Evolutionary conservation across 2,113 vertebrate species (phyloP).

Genomic region (Scortum barcoo): DNA sequence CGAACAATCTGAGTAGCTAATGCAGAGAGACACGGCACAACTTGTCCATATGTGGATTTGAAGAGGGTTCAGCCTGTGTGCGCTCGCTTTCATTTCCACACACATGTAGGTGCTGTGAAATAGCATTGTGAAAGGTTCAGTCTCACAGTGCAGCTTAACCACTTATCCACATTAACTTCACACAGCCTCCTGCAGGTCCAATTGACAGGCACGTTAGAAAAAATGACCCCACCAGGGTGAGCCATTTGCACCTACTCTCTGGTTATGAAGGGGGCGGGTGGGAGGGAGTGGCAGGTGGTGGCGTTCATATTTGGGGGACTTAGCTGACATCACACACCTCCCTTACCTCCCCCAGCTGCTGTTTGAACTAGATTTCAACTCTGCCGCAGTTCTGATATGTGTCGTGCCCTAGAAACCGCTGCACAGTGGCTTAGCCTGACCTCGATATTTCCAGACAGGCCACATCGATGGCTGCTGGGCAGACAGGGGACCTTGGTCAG

Average conservation of each 20-base stretch:
- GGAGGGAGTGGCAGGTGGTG: not conserved
- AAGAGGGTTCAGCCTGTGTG: slow-evolving; percentile 21
- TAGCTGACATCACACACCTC: slow-evolving; percentile 37
- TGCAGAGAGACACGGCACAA: slow-evolving; percentile 32
- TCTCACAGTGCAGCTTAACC: slow-evolving; percentile 42
- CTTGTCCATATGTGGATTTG: slow-evolving; percentile 35
- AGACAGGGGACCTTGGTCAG: slow-evolving; percentile 48
- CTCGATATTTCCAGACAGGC: slow-evolving; percentile 80
- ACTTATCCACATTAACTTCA: slow-evolving; percentile 41
- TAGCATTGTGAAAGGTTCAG: slow-evolving; percentile 35
- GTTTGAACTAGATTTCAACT: slow-evolving; percentile 75
- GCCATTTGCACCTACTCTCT: slow-evolving; percentile 8
- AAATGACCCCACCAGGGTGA: slow-evolving; percentile 25
- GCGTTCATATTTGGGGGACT: slow-evolving; percentile 37
- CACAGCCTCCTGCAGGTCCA: slow-evolving; percentile 7
- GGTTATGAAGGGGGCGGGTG: slow-evolving; percentile 6
- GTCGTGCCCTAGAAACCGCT: slow-evolving; percentile 73
- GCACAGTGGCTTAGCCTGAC: slow-evolving; percentile 70
- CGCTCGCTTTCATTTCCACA: slow-evolving; percentile 30
- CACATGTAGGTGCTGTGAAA: slow-evolving; percentile 49
- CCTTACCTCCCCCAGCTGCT: slow-evolving; percentile 60
- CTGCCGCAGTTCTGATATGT: slow-evolving; percentile 66
- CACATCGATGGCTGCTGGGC: slow-evolving; percentile 67
- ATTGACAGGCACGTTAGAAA: slow-evolving; percentile 6
- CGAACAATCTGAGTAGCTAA: slow-evolving; percentile 55